phyloP scores from a whole-genome alignment of 2,888 invertebrate genomes.

The Latheticus oryzae region DNA sequence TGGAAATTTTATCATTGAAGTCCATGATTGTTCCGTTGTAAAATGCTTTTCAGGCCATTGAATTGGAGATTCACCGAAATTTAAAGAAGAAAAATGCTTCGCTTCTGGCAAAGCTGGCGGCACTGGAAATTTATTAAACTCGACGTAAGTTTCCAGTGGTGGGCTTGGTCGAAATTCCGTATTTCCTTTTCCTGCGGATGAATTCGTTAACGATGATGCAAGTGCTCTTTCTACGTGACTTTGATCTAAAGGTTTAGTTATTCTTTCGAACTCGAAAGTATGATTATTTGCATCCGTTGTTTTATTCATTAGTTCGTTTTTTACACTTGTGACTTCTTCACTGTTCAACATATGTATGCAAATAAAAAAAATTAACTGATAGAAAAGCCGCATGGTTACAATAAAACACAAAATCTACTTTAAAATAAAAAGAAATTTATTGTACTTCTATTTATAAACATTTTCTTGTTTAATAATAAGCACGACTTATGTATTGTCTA shows the following conservation, averaged over 20 bases:
- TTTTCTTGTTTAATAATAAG: slow-evolving; percentile 2
- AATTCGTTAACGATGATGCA: slow-evolving; percentile 12
- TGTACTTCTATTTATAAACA: slow-evolving; percentile 24
- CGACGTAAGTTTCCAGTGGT: slow-evolving; percentile 67
- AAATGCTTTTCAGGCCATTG: slow-evolving; percentile 29
- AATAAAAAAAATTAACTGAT: slow-evolving; percentile 15
- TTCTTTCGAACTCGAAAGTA: slow-evolving; percentile 37
- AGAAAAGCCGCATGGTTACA: slow-evolving; percentile 19
- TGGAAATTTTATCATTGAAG: slow-evolving; percentile 57
- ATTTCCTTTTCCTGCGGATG: slow-evolving; percentile 1
- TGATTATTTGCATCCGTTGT: background rate
- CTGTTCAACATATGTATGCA: slow-evolving; percentile 3
- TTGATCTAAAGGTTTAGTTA: slow-evolving; percentile 46
- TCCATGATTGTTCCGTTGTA: slow-evolving; percentile 55
- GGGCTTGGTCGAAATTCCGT: slow-evolving; percentile 68
- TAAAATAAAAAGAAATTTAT: slow-evolving; percentile 20
- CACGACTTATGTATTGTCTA: slow-evolving; percentile 39
- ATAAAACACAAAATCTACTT: slow-evolving; percentile 1
- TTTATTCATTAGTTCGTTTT: slow-evolving; percentile 23
- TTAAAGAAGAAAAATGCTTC: slow-evolving; percentile 50
- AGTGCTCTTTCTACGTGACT: slow-evolving; percentile 44
- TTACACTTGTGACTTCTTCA: slow-evolving; percentile 9
- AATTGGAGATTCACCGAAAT: slow-evolving; percentile 20
- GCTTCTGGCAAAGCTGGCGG: slow-evolving; percentile 58
- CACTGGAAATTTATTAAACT: slow-evolving; percentile 64